A percentile compares a stretch with the other conserved stretches of the same genome.
Conservation (phyloP, 2,113 vertebrate species). For the Hylia prasina region DNA sequence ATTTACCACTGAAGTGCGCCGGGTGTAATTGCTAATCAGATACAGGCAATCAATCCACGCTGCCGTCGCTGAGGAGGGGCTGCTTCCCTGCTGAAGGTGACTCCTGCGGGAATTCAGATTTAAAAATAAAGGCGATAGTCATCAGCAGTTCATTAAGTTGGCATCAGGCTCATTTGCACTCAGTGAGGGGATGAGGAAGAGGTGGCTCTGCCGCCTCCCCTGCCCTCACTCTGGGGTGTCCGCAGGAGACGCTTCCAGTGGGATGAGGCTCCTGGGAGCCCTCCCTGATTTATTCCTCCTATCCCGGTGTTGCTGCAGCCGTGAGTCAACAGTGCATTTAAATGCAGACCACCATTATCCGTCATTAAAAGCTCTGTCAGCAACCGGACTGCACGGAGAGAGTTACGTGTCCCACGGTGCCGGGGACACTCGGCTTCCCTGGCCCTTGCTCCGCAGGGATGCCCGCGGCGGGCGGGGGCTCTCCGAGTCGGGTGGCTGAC, state of each 20-base stretch:
- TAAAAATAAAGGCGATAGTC: slow-evolving; percentile 50
- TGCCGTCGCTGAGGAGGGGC: background rate
- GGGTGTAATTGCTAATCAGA: slow-evolving; percentile 72
- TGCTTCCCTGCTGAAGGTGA: slow-evolving; percentile 68
- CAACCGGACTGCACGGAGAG: background rate
- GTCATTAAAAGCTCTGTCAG: slow-evolving; percentile 12
- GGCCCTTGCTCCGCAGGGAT: background rate
- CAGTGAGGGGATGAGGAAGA: background rate
- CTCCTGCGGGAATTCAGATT: slow-evolving; percentile 66
- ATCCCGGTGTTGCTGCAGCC: background rate
- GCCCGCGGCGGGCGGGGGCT: too few relatives aligned
- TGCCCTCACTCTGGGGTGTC: background rate
- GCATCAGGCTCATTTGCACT: slow-evolving; percentile 27
- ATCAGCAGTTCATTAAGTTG: slow-evolving; percentile 35
- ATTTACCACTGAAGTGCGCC: background rate
- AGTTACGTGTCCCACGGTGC: background rate
- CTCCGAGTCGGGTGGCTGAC: rapidly evolving
- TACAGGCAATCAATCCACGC: slow-evolving; percentile 60
- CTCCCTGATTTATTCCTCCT: background rate
- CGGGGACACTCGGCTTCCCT: background rate
- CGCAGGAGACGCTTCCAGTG: background rate
- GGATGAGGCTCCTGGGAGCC: background rate
- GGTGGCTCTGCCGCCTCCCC: background rate
- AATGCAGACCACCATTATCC: background rate
- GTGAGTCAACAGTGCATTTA: background rate